Base-by-base conservation (phyloP, 2,888 invertebrate species). In the Deroplatys truncata region DNA sequence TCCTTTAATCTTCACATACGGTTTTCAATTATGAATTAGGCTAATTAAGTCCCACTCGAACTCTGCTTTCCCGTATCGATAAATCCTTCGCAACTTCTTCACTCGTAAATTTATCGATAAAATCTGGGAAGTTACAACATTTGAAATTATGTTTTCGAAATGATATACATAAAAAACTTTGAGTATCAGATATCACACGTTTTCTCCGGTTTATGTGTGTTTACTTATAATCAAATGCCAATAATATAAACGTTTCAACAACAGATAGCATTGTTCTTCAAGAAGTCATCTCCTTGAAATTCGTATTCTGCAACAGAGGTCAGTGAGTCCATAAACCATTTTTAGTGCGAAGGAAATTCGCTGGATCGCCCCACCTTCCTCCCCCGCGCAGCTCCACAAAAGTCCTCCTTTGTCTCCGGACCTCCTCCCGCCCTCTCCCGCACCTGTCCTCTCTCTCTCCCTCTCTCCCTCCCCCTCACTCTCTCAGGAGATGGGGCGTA, bases 271-370 rank as follows among this genome's bases (percentile, higher is more conserved):
- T 72, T 72, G 25, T 28, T 84, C 86, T 31, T 82, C 72, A 83
- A 87, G 82, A 82, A 82, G 35, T 35, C 82, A 35, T 87, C 82
- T 31, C 87, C 87, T 87, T 87, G 87, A 87, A 87, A 82, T 87
- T 35, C n/a, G 20, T 28, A 87, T 87, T 82, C 82, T 82, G n/a
- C 29, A 29, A 28, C 87, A 35, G 83, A 87, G 87, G 82, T 87
- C 87, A 87, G 82, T 87, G 25, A 87, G 87, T 87, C 82, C 82
- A 87, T 83, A 87, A 87, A 87, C 35, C 82, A 87, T 87, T 87
- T 87, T 87, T 87, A 87, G 82, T 83, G 83, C 87, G 85, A 31
- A 85, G n/a, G 35, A 87, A 43, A n/a, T 85, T 85, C 25, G 31
- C 31, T 35, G 85, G 56, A 25, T 72, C 25, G 16, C 25, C 56